Base-by-base conservation (phyloP, 2,113 vertebrate genomes). In the Manacus vitellinus region DNA sequence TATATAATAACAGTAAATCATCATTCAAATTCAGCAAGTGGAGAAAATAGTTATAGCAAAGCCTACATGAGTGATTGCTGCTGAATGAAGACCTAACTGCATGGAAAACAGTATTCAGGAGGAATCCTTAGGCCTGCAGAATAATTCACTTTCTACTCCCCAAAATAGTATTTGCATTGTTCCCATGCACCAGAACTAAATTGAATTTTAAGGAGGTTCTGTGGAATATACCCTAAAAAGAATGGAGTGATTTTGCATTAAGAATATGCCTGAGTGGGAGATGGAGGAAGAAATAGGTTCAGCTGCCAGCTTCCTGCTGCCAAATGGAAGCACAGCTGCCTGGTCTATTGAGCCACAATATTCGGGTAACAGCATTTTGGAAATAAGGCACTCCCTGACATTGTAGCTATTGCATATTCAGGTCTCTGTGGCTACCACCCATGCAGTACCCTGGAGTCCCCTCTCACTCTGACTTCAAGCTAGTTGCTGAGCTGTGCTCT, bases 181-280 rank as follows among this genome's bases (percentile, higher is more conserved):
- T 96, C 81, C 41, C 93, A 88, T 75, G 54, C 44, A 91, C 39
- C 77, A 95, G 77, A 91, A 95, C 74, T 89, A 88, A 97, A 89
- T 17, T 56, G 63, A 88, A 94, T 95, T 95, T 96, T 92, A 91
- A 96, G 94, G 94, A 87, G 80, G 43, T 91, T 92, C 65, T 61
- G 43, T 68, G 88, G 72, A 51, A 87, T 94, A 95, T 55, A 59
- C 68, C 76, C 76, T 76, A n/a, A 91, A 95, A 81, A 11, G 10
- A 92, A 95, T 84, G 72, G 79, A 86, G 82, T 66, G 85, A 63
- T 90, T 90, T 88, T 89, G 68, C 68, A 41, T 63, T 86, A 91
- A 88, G 77, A 81, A 54, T 41, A 78, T 55, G 41, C 55, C 49
- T 75, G 79, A 86, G 90, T 67, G 59, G 47, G 63, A 93, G 82